Percentiles rank a stretch among this genome's conserved stretches.
Conservation (phyloP, 2,888 invertebrate species). For the Aspidiotus rigidus region DNA sequence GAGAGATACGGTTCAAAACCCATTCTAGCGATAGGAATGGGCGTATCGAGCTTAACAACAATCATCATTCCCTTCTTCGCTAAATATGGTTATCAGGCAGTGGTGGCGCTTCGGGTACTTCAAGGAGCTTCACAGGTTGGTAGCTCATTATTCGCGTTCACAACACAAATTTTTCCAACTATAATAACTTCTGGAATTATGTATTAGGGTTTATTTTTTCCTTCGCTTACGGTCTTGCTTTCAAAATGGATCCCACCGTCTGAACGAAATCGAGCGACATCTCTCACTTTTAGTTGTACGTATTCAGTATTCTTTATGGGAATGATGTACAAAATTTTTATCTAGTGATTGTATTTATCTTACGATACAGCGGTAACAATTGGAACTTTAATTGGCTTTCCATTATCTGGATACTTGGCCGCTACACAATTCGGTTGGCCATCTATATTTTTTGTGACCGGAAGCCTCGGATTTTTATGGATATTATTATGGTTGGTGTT, state of each 20-base stretch:
- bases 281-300: conserved; percentile 38
- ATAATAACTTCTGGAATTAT: too few species aligned
- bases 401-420: conserved; percentile 62
- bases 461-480: conserved; percentile 55
- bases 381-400: conserved; percentile 65
- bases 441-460: conserved; percentile 65
- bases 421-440: conserved; percentile 64
- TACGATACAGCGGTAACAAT: conserved; percentile 55
- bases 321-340: neutral
- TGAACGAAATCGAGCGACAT: conserved; percentile 56
- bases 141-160: too few species aligned
- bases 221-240: conserved; percentile 56
- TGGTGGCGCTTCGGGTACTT: conserved; percentile 31
- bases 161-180: too few species aligned
- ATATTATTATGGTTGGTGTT: conserved; percentile 51
- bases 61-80: conserved; percentile 34
- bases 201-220: conserved; percentile 56
- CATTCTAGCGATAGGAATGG: conserved; percentile 41
- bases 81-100: conserved; percentile 27
- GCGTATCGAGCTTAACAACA: conserved; percentile 33
- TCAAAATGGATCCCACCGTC: conserved; percentile 61
- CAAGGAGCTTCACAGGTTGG: conserved; percentile 36
- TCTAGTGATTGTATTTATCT: neutral
- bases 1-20: conserved; percentile 46
- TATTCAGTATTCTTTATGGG: neutral